phyloP scores from a whole-genome alignment of 2,113 vertebrate genomes.

The Spea multiplicata region DNA sequence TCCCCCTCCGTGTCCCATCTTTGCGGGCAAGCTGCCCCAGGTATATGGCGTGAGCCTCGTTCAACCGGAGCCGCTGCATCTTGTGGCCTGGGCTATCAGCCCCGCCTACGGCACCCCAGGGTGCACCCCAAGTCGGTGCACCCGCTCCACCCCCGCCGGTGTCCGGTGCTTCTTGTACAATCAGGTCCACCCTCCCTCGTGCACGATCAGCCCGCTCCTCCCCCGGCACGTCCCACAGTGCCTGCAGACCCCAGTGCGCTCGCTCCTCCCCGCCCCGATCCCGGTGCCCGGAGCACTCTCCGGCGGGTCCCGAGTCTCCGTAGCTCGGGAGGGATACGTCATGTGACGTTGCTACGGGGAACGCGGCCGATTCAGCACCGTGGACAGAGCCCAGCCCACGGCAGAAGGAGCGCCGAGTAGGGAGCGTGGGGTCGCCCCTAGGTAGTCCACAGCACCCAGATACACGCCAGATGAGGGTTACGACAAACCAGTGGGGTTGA shows the following conservation, averaged over 20 bases:
- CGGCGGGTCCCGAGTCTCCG: constrained; percentile 20
- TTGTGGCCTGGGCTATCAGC: constrained; percentile 7
- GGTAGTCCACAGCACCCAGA: not conserved
- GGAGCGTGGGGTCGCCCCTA: not conserved
- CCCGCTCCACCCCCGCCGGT: not conserved
- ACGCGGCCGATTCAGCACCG: constrained; percentile 71
- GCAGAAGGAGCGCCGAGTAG: not conserved
- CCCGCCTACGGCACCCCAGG: constrained; percentile 12
- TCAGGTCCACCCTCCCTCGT: constrained; percentile 25
- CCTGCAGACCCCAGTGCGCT: not conserved
- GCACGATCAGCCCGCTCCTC: constrained; percentile 11
- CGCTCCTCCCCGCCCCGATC: constrained; percentile 16
- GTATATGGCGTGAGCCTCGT: constrained; percentile 90
- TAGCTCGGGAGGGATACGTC: constrained; percentile 61
- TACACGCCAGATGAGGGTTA: no score
- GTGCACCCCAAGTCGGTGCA: not conserved
- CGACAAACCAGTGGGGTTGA: no score
- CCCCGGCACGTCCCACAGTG: constrained; percentile 21
- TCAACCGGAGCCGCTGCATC: constrained; percentile 62
- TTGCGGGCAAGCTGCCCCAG: constrained; percentile 91
- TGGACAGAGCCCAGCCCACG: constrained; percentile 67
- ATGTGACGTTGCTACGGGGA: constrained; percentile 68
- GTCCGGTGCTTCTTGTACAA: not conserved
- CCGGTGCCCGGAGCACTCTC: constrained; percentile 19
- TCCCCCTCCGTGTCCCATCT: constrained; percentile 86